Evolutionary conservation across 2,113 vertebrate species (phyloP), one percentile per base, ranked within the genome.

Genomic region (Glaucidium brasilianum): DNA sequence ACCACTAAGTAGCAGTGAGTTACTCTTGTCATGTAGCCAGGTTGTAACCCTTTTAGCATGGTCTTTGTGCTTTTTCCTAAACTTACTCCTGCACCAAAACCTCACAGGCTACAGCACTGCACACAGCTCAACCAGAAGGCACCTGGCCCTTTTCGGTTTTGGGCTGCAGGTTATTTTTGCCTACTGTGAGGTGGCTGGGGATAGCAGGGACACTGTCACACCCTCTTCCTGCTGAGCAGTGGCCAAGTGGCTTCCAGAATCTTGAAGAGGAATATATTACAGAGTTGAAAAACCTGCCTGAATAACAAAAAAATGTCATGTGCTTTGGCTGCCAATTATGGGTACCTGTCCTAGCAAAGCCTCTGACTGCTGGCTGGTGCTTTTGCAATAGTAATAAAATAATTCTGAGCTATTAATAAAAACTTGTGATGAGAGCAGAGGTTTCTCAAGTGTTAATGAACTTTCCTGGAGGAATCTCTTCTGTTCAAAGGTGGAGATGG

Each of bases 71-170:
- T 30, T 66, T 84, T 47, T 45, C 53, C 59, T 50, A 63, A 90
- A 39, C 43, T 9, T 27, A 18, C 14, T 59, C 23, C 53, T 2
- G 3, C n/a, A 43, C 3, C 0, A 0, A 58, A 77, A 43, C 41
- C 53, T 25, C 11, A 0, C 15, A 41, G 60, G 43, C 13, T 47
- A 23, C 21, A 58, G 25, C 52, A 39, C 13, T 52, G 34, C 25
- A 41, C 55, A 49, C 41, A 72, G 53, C 64, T 62, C 63, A 30
- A 19, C 2, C 13, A 4, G 3, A 59, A 72, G 5, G 21, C 39
- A 63, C 14, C 32, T 21, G 50, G 13, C 12, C 21, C 7, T 5
- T 47, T 47, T 11, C 14, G 67, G 27, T 80, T 88, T 67, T 45
- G 25, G 43, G 19, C 1, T 56, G 56, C 41, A 35, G 39, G 29